Evolutionary conservation across 2,113 vertebrate genomes (phyloP).

Genomic region (Myxocyprinus asiaticus): DNA sequence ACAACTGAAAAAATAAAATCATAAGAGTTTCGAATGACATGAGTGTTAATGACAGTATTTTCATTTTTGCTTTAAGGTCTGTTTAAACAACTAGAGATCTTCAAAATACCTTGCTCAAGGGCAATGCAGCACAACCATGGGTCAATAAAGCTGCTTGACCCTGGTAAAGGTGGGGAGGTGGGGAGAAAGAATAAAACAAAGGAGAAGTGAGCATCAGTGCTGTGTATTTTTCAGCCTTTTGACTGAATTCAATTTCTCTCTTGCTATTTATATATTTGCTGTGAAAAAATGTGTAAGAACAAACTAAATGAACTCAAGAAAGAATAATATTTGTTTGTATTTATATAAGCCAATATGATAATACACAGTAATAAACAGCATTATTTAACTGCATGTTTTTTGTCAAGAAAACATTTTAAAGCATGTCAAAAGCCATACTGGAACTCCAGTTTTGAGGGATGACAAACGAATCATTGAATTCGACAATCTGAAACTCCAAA

Average conservation of each 20-base stretch:
- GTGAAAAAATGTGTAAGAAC: neutral
- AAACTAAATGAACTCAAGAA: neutral
- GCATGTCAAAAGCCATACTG: no score
- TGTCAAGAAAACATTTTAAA: no score
- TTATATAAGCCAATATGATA: no score
- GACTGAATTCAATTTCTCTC: neutral
- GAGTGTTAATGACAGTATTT: neutral
- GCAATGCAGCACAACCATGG: slow-evolving; percentile 4
- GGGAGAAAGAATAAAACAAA: neutral
- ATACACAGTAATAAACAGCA: no score
- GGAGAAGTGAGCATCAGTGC: no score
- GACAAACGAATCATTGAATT: no score
- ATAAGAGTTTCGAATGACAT: neutral
- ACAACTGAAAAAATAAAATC: no score
- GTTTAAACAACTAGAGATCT: slow-evolving; percentile 10
- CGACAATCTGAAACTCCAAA: no score
- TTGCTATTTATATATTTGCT: neutral
- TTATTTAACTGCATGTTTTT: no score
- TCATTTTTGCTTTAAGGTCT: neutral
- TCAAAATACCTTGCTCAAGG: slow-evolving; percentile 38
- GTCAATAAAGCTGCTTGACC: slow-evolving; percentile 29
- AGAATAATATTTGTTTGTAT: no score
- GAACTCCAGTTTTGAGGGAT: no score
- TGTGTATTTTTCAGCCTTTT: neutral
- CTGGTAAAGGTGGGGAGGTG: neutral